Evolutionary conservation across 2,113 vertebrate genomes (phyloP), one percentile per base, ranked within the genome.

Genomic region (Indicator indicator): DNA sequence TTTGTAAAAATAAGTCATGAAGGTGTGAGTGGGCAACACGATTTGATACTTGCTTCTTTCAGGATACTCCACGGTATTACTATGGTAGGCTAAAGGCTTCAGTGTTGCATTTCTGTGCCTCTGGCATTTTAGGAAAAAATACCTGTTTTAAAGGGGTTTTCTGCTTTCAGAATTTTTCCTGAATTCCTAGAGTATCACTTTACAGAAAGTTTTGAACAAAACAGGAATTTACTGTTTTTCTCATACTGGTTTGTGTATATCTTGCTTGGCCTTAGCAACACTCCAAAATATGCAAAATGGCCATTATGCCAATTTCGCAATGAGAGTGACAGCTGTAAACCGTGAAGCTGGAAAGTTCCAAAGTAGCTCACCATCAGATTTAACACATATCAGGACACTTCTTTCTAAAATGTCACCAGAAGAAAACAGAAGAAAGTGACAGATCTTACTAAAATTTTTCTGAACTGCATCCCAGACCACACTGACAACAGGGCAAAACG

Each of bases 141-240:
- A 26, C 18, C 36, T 24, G n/a, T 12, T 91, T 89, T 88, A 52
- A 87, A 65, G 63, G 46, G 12, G 32, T 5, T 63, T 76, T 73
- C 62, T 65, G 13, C 21, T 75, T 76, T 28, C 44, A 74, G 64
- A 63, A 32, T 77, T 86, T 91, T 83, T 68, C 27, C 33, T 86
- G 23, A 10, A 52, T 83, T 83, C 50, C 27, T 58, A 76, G 70
- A 69, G 16, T 46, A 50, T 2, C 0, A 55, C 52, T 89, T 83
- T 42, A 63, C 52, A 94, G 67, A 89, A 59, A 28, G 56, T 73
- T 88, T 85, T 59, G 60, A 93, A 68, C 69, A 76, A 86, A 95
- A 64, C n/a, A 83, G 62, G 15, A 52, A 46, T 80, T 91, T 81
- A 48, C 64, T 80, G 13, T 18, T 79, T 88, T 88, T 83, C 60